Conservation (phyloP, 2,797 vertebrate genomes). For the Etheostoma nigrum region DNA sequence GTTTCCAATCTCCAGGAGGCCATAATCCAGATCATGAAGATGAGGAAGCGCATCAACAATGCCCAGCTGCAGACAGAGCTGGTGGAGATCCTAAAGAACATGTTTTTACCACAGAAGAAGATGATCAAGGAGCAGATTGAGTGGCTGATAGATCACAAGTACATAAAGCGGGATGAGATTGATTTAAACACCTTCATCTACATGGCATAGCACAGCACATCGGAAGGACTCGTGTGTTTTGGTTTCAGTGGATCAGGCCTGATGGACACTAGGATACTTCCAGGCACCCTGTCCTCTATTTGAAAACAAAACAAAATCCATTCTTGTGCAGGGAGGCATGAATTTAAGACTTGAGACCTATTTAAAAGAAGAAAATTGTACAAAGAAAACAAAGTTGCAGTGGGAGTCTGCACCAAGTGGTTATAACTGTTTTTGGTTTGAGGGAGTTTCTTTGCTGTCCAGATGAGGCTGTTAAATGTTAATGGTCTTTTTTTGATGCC, state of each 20-base stretch:
- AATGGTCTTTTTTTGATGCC: conserved; percentile 43
- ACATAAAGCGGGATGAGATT: conserved; percentile 97
- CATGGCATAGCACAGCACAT: conserved; percentile 91
- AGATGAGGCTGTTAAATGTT: conserved; percentile 39
- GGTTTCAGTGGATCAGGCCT: conserved; percentile 66
- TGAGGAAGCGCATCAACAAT: conserved; percentile 99
- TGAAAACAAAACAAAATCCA: conserved; percentile 31
- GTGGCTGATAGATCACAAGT: conserved; percentile 99
- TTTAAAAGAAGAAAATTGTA: conserved; percentile 66
- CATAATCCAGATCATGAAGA: conserved; percentile 99
- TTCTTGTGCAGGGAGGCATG: conserved; percentile 71
- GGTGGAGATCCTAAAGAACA: conserved; percentile 99
- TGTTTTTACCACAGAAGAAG: conserved; percentile 99
- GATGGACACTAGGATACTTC: conserved; percentile 74
- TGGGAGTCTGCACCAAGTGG: conserved; percentile 62
- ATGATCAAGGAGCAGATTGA: conserved; percentile 99
- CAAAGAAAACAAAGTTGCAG: conserved; percentile 47
- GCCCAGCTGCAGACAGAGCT: conserved; percentile 99
- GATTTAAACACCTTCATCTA: conserved; percentile 99
- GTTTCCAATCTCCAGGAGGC: conserved; percentile 87
- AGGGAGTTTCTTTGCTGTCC: conserved; percentile 55
- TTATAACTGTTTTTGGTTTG: conserved; percentile 61
- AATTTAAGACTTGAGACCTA: conserved; percentile 69
- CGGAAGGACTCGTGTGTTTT: conserved; percentile 27
- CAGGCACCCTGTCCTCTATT: conserved; percentile 75